Base-by-base conservation (phyloP, 2,888 invertebrate species). In the Timandra comae region DNA sequence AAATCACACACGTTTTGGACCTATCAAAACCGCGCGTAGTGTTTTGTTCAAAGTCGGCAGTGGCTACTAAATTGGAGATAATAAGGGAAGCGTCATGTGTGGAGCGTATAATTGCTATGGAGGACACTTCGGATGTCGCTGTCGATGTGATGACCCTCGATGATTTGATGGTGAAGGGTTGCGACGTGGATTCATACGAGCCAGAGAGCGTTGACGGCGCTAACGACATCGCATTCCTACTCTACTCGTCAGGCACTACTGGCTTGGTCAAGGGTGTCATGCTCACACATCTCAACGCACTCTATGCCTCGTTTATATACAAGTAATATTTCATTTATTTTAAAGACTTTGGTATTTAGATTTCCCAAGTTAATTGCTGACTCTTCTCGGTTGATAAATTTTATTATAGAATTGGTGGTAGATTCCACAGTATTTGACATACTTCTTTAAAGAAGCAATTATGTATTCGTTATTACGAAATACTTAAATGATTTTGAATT, bases 211-310 rank as follows among this genome's bases (percentile, higher is more conserved):
- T 56, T 8, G 30, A 46, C 22, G 53, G 49, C 7, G 34, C 38
- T 29, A 29, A 38, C 1, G 60, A 60, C 29, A 38, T 39, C 1
- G 55, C 52, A 1, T 54, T 85, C 24, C 62, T 88, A 24, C 78
- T 87, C 6, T 88, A 87, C 56, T 88, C 88, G 2, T 88, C 88
- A 39, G 85, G 94, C 0, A 94, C 94, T 0, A 93, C 93, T 0
- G 93, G 93, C 1, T 72, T 91, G 12, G 92, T 93, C 0, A 93
- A 93, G 70, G 92, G 92, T 7, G 92, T 92, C 0, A 88, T 88
- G 86, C 63, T 93, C 21, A 88, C 90, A 0, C 91, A 92, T 53
- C 31, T 63, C 2, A 69, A 70, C 26, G 32, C 50, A 0, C 36
- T 71, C 5, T 59, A 35, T 85, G 88, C 7, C 4, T 43, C 41